Evolutionary conservation across 1,140 invertebrate species (phyloP).

Genomic region (Arion vulgaris): DNA sequence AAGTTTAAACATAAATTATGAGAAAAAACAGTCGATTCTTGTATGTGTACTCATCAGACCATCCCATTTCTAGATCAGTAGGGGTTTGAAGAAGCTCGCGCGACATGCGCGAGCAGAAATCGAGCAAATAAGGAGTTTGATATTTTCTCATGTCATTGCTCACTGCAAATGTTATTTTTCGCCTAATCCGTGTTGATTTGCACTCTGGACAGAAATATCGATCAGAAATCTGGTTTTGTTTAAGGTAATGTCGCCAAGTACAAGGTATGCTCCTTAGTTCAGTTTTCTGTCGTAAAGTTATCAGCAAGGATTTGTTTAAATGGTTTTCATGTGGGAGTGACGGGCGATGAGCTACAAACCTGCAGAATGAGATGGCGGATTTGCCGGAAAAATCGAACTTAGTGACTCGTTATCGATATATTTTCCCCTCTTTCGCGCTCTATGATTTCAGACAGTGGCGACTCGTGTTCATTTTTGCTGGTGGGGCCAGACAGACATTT

Average conservation of each 20-base stretch:
- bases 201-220: not conserved
- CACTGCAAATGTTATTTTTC: conserved; percentile 12
- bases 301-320: not conserved
- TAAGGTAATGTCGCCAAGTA: not conserved
- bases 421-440: too few species aligned
- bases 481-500: too few species aligned
- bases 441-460: too few species aligned
- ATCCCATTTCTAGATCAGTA: too few species aligned
- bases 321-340: not conserved
- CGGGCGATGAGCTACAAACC: not conserved
- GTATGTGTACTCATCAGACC: too few species aligned
- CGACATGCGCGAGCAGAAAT: not conserved
- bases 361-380: not conserved
- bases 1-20: too few species aligned
- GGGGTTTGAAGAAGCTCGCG: not conserved
- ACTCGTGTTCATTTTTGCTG: too few species aligned
- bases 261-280: not conserved
- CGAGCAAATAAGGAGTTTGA: not conserved
- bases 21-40: too few species aligned
- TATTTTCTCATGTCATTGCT: conserved; percentile 8
- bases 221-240: not conserved
- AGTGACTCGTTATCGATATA: too few species aligned
- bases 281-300: not conserved
- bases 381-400: too few species aligned
- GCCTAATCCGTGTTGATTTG: conserved; percentile 14